Evolutionary conservation across 2,888 invertebrate species (phyloP), one percentile per base, ranked within the genome.

Genomic region (Diaprepes abbreviatus): DNA sequence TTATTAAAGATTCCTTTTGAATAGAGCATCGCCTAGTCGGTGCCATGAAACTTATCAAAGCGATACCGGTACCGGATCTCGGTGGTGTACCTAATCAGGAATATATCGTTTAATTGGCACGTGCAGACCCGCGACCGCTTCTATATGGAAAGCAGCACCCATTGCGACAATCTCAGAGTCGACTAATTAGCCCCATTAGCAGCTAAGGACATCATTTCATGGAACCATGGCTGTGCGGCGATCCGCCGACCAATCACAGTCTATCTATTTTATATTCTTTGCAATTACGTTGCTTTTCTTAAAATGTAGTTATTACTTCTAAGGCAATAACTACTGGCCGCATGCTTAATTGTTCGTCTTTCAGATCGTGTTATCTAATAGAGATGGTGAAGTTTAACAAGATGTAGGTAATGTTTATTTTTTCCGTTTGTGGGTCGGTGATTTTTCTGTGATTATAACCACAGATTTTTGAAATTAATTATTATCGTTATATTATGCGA

Each of bases 121-220:
- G 78, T 78, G 77, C 74, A 75, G 76, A 72, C 76, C 70, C 77
- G 78, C 78, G 72, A 70, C 60, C 71, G 73, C 67, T 75, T 62
- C 66, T 75, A 77, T 77, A 79, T 79, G 79, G 79, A 72, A 77
- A 77, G 73, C 77, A 79, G 79, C 78, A 75, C 78, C 79, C 81
- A 80, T 81, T 79, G 80, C 79, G 81, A 78, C 80, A 81, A 81
- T 81, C 81, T 79, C 81, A 76, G 81, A 80, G 77, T 74, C 76
- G 74, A 74, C 80, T 80, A 81, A 81, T 81, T 81, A 80, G 80
- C 67, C 77, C 78, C 80, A 80, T 81, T 81, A 81, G 78, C 79
- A 76, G 78, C 77, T 77, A 77, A 78, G 75, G 76, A 78, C 77
- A 77, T 75, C 77, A 77, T 77, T 80, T 80, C 81, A 79, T 76